Base-by-base conservation (phyloP, 2,113 vertebrate genomes). In the Procapra przewalskii region DNA sequence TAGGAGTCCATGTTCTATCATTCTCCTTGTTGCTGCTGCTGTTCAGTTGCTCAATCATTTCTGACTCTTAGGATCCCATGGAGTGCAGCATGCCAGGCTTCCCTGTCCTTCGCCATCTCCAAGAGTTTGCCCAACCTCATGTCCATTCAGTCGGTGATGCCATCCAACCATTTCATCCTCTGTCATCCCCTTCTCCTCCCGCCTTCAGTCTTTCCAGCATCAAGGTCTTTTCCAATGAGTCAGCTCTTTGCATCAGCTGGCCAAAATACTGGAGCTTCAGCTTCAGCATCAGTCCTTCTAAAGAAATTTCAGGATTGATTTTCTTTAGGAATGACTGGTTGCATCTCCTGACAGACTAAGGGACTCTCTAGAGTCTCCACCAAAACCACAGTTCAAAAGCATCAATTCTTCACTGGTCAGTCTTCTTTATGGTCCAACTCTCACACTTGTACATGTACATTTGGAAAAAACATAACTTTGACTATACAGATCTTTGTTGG, bases 111-210 rank as follows among this genome's bases (percentile, higher is more conserved):
- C 4, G 0, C 17, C 64, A 71, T 10, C n/a, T 71, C 19, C n/a
- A 5, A 36, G n/a, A 71, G 10, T 71, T 40, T 71, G n/a, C n/a
- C 12, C n/a, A 40, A 36, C 19, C 19, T 71, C 19, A 71, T 23
- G n/a, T 40, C 67, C 19, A 71, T 23, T 3, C 0, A 71, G 19
- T 71, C 2, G 0, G n/a, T 21, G n/a, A 71, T 12, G 10, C 67
- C 67, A 71, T 71, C 19, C 19, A 71, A 23, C 5, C 9, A 40
- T 71, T 11, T 71, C n/a, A 40, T 71, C n/a, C n/a, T 71, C n/a
- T 71, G 67, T 23, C 2, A 0, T 71, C 67, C n/a, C 10, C 10
- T 23, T 40, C 67, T 36, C 19, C 2, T 71, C 19, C 5, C 0
- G 0, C 9, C 64, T 36, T 40, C 67, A 71, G 12, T 71, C 9